phyloP scores from a whole-genome alignment of 2,113 vertebrate genomes.

The Oncorhynchus tshawytscha region DNA sequence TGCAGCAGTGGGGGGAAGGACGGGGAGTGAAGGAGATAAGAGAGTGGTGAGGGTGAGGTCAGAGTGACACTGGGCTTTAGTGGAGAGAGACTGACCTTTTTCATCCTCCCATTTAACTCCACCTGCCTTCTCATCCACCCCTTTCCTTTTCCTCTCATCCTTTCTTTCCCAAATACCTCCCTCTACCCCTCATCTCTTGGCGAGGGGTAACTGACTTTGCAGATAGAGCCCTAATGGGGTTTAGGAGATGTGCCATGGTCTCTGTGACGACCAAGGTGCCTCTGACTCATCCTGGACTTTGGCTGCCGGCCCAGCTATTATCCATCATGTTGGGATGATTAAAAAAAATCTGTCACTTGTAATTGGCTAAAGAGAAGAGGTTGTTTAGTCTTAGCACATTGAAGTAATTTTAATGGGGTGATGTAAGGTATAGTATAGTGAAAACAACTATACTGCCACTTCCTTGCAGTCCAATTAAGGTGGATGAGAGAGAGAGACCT shows the following conservation, averaged over 20 bases:
- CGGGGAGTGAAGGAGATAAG: slow-evolving; percentile 2
- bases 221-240: slow-evolving; percentile 46
- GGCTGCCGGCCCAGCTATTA: slow-evolving; percentile 43
- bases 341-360: slow-evolving; percentile 29
- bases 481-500: too few species aligned
- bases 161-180: not conserved
- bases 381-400: not conserved
- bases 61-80: not conserved
- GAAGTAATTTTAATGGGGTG: not conserved
- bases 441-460: too few species aligned
- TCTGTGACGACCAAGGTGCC: slow-evolving; percentile 39
- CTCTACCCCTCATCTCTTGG: not conserved
- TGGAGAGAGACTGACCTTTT: slow-evolving; percentile 38
- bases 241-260: slow-evolving; percentile 25
- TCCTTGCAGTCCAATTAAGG: too few species aligned
- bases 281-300: slow-evolving; percentile 51
- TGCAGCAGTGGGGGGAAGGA: not conserved
- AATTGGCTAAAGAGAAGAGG: slow-evolving; percentile 3
- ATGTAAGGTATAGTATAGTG: too few species aligned
- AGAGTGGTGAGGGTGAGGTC: slow-evolving; percentile 25
- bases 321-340: slow-evolving; percentile 26
- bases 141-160: not conserved
- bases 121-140: slow-evolving; percentile 5
- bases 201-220: slow-evolving; percentile 40
- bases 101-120: slow-evolving; percentile 3